Percentiles rank a stretch among this genome's conserved stretches.
Conservation (phyloP, 2,888 invertebrate genomes). For the Nezara viridula region DNA sequence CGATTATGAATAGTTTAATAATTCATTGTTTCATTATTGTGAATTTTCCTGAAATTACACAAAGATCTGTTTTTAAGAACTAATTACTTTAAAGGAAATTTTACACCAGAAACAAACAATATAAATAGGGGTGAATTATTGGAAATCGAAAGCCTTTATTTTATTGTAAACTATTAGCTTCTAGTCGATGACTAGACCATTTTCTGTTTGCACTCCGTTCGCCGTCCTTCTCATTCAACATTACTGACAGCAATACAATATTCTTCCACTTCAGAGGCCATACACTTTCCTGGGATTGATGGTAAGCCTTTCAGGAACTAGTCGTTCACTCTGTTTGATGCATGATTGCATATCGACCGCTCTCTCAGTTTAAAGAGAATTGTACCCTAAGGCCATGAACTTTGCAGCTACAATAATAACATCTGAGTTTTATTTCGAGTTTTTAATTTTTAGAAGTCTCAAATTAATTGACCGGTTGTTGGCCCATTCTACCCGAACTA, state of each 20-base stretch:
- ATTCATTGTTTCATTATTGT: too few species aligned
- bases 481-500: not conserved
- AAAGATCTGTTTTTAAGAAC: too few species aligned
- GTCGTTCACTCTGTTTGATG: not conserved
- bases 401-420: not conserved
- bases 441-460: not conserved
- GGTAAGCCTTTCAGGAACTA: not conserved
- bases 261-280: not conserved
- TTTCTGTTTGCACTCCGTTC: not conserved
- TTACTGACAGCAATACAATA: conserved; percentile 2
- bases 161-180: not conserved
- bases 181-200: not conserved
- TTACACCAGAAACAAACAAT: too few species aligned
- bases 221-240: not conserved
- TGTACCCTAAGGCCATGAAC: not conserved
- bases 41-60: too few species aligned
- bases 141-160: not conserved
- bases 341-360: conserved; percentile 2
- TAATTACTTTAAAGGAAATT: too few species aligned
- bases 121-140: not conserved
- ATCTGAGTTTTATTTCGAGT: not conserved
- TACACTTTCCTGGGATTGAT: not conserved
- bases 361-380: not conserved
- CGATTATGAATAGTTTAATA: too few species aligned
- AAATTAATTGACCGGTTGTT: not conserved